These are phyloP conservation scores for Tanytarsus gracilentus DNA, from an alignment of 2,888 invertebrate species.

Conservation along the genomic window DNA sequence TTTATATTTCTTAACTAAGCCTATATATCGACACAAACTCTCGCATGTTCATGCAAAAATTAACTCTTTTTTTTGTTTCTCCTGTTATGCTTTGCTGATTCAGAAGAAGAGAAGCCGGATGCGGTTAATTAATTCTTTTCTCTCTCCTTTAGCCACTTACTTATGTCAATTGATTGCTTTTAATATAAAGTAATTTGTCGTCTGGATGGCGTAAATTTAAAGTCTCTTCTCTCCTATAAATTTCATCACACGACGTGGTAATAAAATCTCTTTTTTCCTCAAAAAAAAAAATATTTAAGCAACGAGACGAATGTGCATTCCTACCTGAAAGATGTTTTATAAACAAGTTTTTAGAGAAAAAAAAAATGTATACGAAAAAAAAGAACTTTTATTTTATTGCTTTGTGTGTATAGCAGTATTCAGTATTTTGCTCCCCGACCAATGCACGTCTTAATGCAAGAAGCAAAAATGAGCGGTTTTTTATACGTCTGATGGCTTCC, in stretches of 20 bases:
- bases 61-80: conserved; percentile 11
- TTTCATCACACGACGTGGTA: too few species aligned
- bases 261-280: too few species aligned
- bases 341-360: conserved; percentile 13
- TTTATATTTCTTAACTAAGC: too few species aligned
- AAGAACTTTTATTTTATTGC: conserved; percentile 4
- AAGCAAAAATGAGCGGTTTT: conserved; percentile 23
- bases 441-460: conserved; percentile 15
- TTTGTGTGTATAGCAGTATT: background rate
- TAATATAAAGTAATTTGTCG: too few species aligned
- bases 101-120: conserved; percentile 19
- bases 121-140: conserved; percentile 22
- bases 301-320: background rate
- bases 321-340: conserved; percentile 5
- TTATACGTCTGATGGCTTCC: conserved; percentile 13
- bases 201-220: too few species aligned
- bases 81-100: background rate
- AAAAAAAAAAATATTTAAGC: too few species aligned
- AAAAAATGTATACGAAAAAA: background rate
- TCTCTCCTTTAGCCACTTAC: too few species aligned
- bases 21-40: background rate
- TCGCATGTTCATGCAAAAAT: conserved; percentile 14
- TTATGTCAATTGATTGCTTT: conserved; percentile 2
- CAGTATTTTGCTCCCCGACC: conserved; percentile 10
- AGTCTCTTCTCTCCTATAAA: too few species aligned